Conservation (phyloP, 2,888 invertebrate genomes). For the Neria commutata region DNA sequence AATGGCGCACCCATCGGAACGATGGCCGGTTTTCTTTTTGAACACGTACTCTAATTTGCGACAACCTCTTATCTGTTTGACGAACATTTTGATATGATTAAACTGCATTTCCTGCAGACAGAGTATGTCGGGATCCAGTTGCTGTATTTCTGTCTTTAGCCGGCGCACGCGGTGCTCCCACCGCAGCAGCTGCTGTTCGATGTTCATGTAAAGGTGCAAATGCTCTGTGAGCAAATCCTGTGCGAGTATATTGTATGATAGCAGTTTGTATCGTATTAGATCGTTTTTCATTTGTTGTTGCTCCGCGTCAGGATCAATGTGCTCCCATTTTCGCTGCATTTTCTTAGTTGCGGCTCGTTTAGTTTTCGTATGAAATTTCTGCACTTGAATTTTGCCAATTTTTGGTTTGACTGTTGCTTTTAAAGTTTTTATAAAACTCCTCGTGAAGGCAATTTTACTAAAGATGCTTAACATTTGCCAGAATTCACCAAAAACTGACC, state of each 20-base stretch:
- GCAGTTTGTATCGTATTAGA: constrained; percentile 66
- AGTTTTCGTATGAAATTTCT: too few species aligned
- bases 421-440: too few species aligned
- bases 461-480: too few species aligned
- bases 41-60: constrained; percentile 77
- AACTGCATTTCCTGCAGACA: constrained; percentile 87
- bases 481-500: too few species aligned
- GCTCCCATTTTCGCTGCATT: too few species aligned
- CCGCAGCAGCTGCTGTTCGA: constrained; percentile 64
- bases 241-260: constrained; percentile 89
- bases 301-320: too few species aligned
- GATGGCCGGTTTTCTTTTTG: constrained; percentile 81
- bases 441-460: too few species aligned
- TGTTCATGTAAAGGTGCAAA: constrained; percentile 72
- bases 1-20: constrained; percentile 90
- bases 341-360: neutral
- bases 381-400: too few species aligned
- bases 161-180: constrained; percentile 73
- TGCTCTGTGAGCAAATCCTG: constrained; percentile 80
- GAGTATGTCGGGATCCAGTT: constrained; percentile 63
- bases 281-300: neutral
- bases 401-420: too few species aligned
- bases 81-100: constrained; percentile 67
- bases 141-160: constrained; percentile 63
- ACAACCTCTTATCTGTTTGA: constrained; percentile 36